Evolutionary conservation across 2,888 invertebrate species (phyloP), one percentile per base, ranked within the genome.

Genomic region (Scaptomyza parva): DNA sequence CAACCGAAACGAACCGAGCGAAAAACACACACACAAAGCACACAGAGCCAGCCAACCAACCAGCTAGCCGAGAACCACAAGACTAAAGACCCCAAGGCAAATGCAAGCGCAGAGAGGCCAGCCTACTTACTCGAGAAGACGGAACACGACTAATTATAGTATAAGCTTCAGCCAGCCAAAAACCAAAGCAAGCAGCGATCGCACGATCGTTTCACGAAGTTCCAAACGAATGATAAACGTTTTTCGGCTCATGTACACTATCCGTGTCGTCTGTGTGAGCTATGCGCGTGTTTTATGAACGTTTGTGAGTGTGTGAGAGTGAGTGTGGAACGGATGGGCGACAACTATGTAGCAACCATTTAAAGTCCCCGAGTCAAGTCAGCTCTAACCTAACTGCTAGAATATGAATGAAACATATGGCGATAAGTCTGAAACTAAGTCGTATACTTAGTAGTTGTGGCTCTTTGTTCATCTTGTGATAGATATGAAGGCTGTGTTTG

Each of bases 121-220:
- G 88, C 84, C 90, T 83, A 91, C 91, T 90, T 90, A 91, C 91
- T 91, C 89, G 89, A 87, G 89, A 89, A 89, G 92, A 88, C 91
- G 89, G 88, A 90, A 90, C 88, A 89, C 90, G 88, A 91, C 92
- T 91, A 91, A 91, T 89, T 89, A 89, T 90, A 89, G 84, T 88
- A 87, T 90, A 88, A 90, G 84, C 83, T 90, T 78, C 86, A 90
- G 81, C 75, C 79, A 80, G 76, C 82, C 83, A 78, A 81, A 87
- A 85, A 69, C 82, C 68, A 77, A 62, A 62, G n/a, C n/a, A n/a
- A n/a, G n/a, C 60, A 66, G 55, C 69, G 40, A 61, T 28, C 39
- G 41, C 28, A 50, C 77, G 66, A 76, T 51, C 47, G 48, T 1
- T 12, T 18, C 17, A 52, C 62, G 62, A 64, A 39, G 33, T 33